Evolutionary conservation across 2,113 vertebrate species (phyloP), one percentile per base, ranked within the genome.

Genomic region (Actenoides lindsayi): DNA sequence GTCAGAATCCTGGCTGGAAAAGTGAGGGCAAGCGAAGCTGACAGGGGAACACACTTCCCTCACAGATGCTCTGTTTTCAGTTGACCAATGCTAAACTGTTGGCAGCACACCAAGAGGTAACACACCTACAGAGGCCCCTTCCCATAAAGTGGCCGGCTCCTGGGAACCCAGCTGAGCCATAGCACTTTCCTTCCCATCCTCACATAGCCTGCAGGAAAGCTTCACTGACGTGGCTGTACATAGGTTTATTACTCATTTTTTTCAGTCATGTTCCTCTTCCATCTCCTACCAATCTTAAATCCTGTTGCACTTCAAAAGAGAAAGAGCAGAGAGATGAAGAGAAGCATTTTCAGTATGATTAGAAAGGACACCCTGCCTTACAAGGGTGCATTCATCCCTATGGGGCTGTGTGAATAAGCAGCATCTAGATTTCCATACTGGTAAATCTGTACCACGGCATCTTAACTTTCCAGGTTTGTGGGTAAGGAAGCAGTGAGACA

Each of bases 251-350:
- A 53, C 11, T 30, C 42, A 41, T 8, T 15, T 48, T 33, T 79
- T 87, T 83, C 48, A 69, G 42, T 39, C 35, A 39, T 35, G 5
- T 44, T 54, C 68, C 24, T 60, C 44, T 83, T 87, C 56, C 19
- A 23, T 17, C 42, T 69, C 56, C 27, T 27, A 68, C 7, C 20
- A 54, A 5, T 53, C 56, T 31, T n/a, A 64, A 48, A 50, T 39
- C 25, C 20, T 54, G 28, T 15, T 54, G 27, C 51, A 74, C 17
- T 46, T 63, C 63, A 56, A 67, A 62, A 28, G 17, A 56, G 14
- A 86, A 30, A 0, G 5, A 54, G 30, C 0, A 2, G 2, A 78
- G 37, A 83, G n/a, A 35, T 16, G 42, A 73, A 74, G 35, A 48
- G 41, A 94, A 86, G 42, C 39, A 44, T 59, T 68, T 82, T 68